Evolutionary conservation across 2,888 invertebrate genomes (phyloP).

Genomic region (Aphrophora alni): DNA sequence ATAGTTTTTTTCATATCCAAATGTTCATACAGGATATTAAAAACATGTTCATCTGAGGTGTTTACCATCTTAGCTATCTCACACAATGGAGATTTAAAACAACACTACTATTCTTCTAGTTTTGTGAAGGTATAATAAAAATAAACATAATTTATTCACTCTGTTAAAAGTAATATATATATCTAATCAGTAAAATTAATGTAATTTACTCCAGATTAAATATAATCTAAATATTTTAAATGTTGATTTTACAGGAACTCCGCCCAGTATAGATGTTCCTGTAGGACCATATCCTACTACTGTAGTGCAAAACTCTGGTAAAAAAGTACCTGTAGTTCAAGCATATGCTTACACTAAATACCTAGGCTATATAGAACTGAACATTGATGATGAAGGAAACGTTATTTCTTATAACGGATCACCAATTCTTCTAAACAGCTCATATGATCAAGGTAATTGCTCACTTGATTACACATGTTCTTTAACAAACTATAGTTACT

Average conservation of each 20-base stretch:
- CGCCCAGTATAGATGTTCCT: slow-evolving; percentile 71
- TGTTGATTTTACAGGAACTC: slow-evolving; percentile 53
- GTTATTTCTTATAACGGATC: slow-evolving; percentile 71
- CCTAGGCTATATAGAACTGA: slow-evolving; percentile 74
- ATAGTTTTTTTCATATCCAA: too few species aligned
- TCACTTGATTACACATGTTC: too few species aligned
- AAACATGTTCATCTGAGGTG: too few species aligned
- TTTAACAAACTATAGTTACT: too few species aligned
- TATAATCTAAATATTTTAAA: neutral
- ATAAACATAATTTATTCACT: too few species aligned
- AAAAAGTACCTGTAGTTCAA: slow-evolving; percentile 82
- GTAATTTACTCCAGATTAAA: neutral
- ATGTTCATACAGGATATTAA: too few species aligned
- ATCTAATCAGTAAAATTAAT: too few species aligned
- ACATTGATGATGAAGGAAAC: slow-evolving; percentile 76
- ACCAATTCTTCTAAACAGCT: slow-evolving; percentile 75
- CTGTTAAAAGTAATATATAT: too few species aligned
- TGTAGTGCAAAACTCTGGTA: slow-evolving; percentile 71
- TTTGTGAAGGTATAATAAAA: too few species aligned
- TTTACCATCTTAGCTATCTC: too few species aligned
- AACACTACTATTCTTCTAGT: too few species aligned
- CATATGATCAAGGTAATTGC: slow-evolving; percentile 63
- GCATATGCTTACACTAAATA: slow-evolving; percentile 93
- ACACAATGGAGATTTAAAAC: too few species aligned
- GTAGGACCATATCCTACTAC: slow-evolving; percentile 81